A percentile compares a stretch with the other conserved stretches of the same genome.
These are phyloP conservation scores for Platysteira castanea DNA, from an alignment of 2,113 vertebrate species.

Conservation along the genomic window DNA sequence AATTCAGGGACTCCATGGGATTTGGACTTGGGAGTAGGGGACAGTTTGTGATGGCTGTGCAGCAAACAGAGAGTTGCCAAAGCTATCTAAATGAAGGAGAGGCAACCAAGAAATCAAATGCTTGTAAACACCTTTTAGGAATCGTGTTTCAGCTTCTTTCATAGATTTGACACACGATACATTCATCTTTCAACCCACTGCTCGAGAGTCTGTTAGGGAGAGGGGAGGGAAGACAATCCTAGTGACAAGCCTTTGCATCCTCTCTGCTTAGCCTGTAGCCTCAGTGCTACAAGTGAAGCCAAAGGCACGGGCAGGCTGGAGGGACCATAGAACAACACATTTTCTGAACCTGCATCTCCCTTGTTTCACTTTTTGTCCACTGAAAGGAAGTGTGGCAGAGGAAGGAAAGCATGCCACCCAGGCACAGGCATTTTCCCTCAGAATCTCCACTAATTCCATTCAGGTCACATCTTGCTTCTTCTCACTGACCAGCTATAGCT, in stretches of 20 bases:
- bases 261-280: neutral
- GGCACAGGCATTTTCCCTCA: fast-evolving
- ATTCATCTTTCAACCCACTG: neutral
- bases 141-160: neutral
- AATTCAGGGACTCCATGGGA: neutral
- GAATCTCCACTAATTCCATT: neutral
- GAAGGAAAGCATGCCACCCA: fast-evolving
- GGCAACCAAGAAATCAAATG: neutral
- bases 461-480: neutral
- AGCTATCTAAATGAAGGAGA: neutral
- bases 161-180: neutral
- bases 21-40: neutral
- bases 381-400: neutral
- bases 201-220: neutral
- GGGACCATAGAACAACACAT: neutral
- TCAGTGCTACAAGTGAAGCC: neutral
- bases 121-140: neutral
- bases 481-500: neutral
- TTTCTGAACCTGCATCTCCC: neutral
- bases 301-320: neutral
- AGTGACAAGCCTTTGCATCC: neutral
- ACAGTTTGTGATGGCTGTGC: neutral
- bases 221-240: neutral
- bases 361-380: neutral
- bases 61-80: neutral